phyloP scores from a whole-genome alignment of 30 jellyfish, hydroid and myxozoan genomes.

The Turritopsis dohrnii region DNA sequence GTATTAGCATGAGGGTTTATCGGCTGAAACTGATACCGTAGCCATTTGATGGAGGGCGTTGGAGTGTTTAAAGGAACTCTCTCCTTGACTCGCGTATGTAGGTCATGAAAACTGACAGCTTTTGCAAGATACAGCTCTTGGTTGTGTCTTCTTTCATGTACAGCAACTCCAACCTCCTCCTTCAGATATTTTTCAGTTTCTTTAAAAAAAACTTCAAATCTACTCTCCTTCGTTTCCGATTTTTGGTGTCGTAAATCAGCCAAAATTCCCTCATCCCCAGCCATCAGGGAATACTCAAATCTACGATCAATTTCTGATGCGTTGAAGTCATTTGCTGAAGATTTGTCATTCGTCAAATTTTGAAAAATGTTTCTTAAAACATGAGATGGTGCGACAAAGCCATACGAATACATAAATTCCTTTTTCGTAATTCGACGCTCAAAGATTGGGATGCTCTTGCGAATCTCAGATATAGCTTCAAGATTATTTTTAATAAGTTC shows the following conservation, averaged over 20 bases:
- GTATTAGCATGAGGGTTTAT: too few relatives aligned
- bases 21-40: too few relatives aligned
- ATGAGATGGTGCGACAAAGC: slow-evolving; percentile 10
- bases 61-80: too few relatives aligned
- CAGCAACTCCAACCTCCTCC: neutral
- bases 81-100: too few relatives aligned
- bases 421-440: too few relatives aligned
- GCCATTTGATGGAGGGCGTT: too few relatives aligned
- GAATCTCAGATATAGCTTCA: too few relatives aligned
- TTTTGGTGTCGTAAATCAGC: neutral
- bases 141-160: too few relatives aligned
- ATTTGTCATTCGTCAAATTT: neutral
- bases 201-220: neutral
- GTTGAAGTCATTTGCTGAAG: neutral
- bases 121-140: too few relatives aligned
- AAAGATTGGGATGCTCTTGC: too few relatives aligned
- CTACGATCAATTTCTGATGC: neutral
- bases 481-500: too few relatives aligned
- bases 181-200: slow-evolving; percentile 1
- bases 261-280: neutral
- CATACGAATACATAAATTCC: neutral
- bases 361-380: neutral
- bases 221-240: neutral
- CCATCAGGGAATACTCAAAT: neutral
- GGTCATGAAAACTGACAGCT: too few relatives aligned